A percentile compares a stretch with the other conserved stretches of the same genome.
These are phyloP conservation scores for Therioaphis trifolii DNA, from an alignment of 2,888 invertebrate genomes.

Conservation along the genomic window DNA sequence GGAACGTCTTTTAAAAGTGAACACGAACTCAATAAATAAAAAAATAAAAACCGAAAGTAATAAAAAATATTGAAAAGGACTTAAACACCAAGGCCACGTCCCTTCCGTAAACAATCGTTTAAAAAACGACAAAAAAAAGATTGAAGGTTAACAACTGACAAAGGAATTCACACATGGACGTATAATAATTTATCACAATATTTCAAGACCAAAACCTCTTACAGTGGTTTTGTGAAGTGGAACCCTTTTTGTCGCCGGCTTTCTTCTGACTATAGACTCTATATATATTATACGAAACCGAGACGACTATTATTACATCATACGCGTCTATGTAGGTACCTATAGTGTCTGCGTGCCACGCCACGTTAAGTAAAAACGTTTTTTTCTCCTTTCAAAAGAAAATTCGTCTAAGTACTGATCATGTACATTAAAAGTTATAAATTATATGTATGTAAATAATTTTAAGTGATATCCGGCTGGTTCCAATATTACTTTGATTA, in stretches of 20 bases:
- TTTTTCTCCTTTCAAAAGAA: too few species aligned
- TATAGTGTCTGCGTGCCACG: too few species aligned
- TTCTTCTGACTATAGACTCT: conserved; percentile 13
- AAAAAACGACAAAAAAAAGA: conserved; percentile 40
- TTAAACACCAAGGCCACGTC: conserved; percentile 32
- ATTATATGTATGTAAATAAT: too few species aligned
- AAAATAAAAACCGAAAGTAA: conserved; percentile 47
- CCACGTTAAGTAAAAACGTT: too few species aligned
- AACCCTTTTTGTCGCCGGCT: conserved; percentile 14
- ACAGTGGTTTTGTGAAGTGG: conserved; percentile 29
- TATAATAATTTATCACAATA: conserved; percentile 36
- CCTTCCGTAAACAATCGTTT: conserved; percentile 54
- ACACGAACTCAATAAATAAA: too few species aligned
- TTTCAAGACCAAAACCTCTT: conserved; percentile 39
- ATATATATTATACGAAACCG: background rate
- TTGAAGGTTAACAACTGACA: conserved; percentile 37
- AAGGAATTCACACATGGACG: conserved; percentile 6
- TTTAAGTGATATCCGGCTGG: too few species aligned
- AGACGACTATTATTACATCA: too few species aligned
- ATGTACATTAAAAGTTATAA: too few species aligned
- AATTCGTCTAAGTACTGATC: too few species aligned
- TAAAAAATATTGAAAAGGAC: conserved; percentile 26
- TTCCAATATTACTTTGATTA: too few species aligned
- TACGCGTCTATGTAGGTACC: too few species aligned
- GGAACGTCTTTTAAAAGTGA: background rate